Evolutionary conservation across 2,113 vertebrate species (phyloP).

Genomic region (Anarrhichthys ocellatus): DNA sequence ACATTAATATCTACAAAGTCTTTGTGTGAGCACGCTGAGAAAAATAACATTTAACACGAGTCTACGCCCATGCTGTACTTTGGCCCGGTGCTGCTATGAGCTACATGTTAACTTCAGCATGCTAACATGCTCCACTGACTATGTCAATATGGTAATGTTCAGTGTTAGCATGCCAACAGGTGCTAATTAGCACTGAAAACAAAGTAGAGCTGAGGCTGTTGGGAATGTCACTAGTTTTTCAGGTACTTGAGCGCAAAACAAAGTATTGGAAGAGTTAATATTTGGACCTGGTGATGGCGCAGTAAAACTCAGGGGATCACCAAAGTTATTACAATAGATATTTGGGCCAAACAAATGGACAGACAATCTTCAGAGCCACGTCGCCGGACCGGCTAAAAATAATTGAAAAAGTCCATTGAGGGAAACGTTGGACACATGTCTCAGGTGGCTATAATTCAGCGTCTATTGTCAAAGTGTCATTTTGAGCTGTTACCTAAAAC

Average conservation of each 20-base stretch:
- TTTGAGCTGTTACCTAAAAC: conserved; percentile 33
- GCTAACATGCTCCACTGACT: neutral
- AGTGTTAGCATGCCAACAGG: neutral
- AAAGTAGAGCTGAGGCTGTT: neutral
- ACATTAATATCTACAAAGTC: neutral
- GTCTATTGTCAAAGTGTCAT: neutral
- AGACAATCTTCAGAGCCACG: neutral
- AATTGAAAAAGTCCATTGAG: neutral
- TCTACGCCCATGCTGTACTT: neutral
- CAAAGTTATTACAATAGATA: neutral
- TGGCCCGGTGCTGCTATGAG: neutral
- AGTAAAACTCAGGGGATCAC: neutral
- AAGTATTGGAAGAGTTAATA: neutral
- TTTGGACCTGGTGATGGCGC: neutral
- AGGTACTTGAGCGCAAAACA: neutral
- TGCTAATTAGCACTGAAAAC: neutral
- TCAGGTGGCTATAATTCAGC: neutral
- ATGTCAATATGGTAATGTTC: neutral
- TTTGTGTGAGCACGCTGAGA: neutral
- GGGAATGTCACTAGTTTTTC: too few species aligned
- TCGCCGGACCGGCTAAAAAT: neutral
- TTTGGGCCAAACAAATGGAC: neutral
- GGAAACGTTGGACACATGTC: neutral
- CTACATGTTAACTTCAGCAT: neutral
- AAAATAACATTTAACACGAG: neutral